A percentile compares a stretch with the other conserved stretches of the same genome.
phyloP scores from a whole-genome alignment of 2,113 vertebrate genomes.

The Neodon shergylaensis region DNA sequence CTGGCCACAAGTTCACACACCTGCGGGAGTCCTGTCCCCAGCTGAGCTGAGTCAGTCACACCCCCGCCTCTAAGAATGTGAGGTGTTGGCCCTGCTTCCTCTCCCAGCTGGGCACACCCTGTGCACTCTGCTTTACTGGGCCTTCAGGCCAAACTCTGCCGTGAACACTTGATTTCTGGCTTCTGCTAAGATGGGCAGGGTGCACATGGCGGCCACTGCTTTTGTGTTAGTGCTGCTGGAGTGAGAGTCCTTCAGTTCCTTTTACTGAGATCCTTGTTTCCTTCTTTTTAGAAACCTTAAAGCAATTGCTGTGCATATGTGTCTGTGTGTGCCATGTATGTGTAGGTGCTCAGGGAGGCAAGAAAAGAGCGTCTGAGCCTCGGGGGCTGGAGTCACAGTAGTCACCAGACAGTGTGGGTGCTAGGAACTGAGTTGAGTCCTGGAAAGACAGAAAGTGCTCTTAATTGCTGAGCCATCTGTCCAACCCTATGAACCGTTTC shows the following conservation, averaged over 20 bases:
- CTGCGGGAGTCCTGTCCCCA: conserved; percentile 63
- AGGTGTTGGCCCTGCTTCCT: conserved; percentile 72
- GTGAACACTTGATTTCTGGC: conserved; percentile 7
- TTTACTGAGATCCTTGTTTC: not conserved
- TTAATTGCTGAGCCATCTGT: not conserved
- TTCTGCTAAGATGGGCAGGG: not conserved
- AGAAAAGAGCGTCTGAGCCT: not conserved
- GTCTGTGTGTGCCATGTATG: not conserved
- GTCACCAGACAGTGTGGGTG: not conserved
- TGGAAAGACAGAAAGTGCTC: not conserved
- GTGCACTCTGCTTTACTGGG: not conserved
- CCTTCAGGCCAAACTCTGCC: conserved; percentile 30
- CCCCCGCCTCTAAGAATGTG: conserved; percentile 80
- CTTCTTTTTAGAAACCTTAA: not conserved
- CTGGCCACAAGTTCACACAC: not conserved
- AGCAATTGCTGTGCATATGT: not conserved
- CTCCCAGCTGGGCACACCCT: conserved; percentile 45
- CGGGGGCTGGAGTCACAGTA: not conserved
- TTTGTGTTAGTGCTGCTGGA: not conserved
- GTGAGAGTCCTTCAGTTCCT: not conserved
- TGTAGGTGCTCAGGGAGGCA: not conserved
- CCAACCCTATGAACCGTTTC: not conserved
- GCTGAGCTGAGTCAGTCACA: conserved; percentile 81
- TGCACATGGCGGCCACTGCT: not conserved
- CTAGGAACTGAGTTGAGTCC: no score